Evolutionary conservation across 2,113 vertebrate species (phyloP).

Genomic region (Alces alces): DNA sequence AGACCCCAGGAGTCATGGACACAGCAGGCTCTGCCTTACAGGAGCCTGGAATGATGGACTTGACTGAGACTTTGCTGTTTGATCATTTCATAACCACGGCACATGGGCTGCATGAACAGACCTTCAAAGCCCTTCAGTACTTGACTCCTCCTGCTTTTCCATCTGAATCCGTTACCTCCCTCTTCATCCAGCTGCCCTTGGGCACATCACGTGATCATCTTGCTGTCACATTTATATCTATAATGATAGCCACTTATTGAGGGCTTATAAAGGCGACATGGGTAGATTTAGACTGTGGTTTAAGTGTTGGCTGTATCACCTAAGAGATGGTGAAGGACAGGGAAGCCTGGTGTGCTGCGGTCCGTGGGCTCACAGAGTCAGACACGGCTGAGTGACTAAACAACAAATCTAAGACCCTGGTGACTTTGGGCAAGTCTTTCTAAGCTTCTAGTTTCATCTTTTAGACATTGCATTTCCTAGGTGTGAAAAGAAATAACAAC

Average conservation of each 20-base stretch:
- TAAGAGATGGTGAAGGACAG: background rate
- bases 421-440: background rate
- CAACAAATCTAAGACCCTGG: background rate
- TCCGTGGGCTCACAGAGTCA: background rate
- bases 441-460: background rate
- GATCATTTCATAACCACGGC: background rate
- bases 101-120: fast-evolving
- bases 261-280: background rate
- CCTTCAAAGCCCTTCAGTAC: background rate
- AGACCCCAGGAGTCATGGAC: background rate
- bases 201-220: background rate
- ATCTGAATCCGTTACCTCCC: fast-evolving
- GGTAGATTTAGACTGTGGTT: background rate
- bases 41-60: background rate
- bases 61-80: background rate
- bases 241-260: background rate
- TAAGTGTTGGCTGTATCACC: background rate
- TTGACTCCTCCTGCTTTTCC: background rate
- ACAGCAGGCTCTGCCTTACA: background rate
- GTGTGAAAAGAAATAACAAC: constrained; percentile 4
- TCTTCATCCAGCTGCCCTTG: background rate
- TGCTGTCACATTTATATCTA: background rate
- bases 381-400: background rate
- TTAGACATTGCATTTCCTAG: background rate
- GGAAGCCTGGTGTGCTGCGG: background rate